Evolutionary conservation across 2,888 invertebrate genomes (phyloP).

Genomic region (Corbicula japonica): DNA sequence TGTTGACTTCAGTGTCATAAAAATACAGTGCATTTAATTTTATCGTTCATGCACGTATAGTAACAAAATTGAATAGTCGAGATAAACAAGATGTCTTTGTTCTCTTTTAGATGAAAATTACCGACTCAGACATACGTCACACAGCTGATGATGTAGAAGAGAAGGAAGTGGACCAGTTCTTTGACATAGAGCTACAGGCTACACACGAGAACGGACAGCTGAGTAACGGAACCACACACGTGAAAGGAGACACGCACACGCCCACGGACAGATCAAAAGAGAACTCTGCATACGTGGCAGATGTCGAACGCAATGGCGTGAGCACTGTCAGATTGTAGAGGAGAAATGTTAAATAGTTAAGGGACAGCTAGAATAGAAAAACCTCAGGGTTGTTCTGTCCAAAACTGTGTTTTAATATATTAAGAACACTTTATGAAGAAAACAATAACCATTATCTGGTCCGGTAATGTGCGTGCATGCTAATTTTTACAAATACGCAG

Average conservation of each 20-base stretch:
- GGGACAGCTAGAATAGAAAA: no score
- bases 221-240: neutral
- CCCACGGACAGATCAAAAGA: neutral
- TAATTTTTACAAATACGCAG: no score
- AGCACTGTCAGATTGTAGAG: neutral
- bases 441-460: no score
- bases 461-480: no score
- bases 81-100: neutral
- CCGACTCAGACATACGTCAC: conserved; percentile 32
- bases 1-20: neutral
- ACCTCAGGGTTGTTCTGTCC: no score
- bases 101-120: conserved; percentile 19
- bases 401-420: no score
- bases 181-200: conserved; percentile 52
- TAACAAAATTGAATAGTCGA: neutral
- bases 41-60: neutral
- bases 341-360: no score
- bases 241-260: neutral
- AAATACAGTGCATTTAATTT: neutral
- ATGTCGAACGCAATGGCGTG: neutral
- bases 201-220: neutral
- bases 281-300: neutral
- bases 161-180: conserved; percentile 34
- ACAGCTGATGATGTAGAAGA: conserved; percentile 41
- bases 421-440: no score